These are phyloP conservation scores for Ophioninae sp. DNA, from an alignment of 2,888 invertebrate genomes.

Conservation along the genomic window DNA sequence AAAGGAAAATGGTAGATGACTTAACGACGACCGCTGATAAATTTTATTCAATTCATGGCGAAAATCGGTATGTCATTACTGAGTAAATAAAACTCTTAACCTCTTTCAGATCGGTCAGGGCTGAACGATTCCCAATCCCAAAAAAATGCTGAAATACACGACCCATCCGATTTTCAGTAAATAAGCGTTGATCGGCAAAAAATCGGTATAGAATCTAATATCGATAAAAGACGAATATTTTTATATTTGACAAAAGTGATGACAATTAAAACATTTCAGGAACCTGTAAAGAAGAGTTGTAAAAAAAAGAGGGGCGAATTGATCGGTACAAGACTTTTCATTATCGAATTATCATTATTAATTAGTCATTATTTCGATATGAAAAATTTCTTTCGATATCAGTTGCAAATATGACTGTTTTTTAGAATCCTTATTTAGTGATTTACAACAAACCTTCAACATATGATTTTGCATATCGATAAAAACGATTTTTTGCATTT, in stretches of 20 bases:
- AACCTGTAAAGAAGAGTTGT: not conserved
- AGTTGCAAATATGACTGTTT: too few species aligned
- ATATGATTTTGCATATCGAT: too few species aligned
- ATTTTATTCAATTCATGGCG: not conserved
- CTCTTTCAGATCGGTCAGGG: too few species aligned
- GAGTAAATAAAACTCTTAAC: too few species aligned
- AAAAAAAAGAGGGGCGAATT: constrained; percentile 51
- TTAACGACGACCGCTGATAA: not conserved
- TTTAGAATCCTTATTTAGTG: too few species aligned
- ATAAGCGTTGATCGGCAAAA: not conserved
- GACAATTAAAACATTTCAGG: not conserved
- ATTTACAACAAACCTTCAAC: too few species aligned
- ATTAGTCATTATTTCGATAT: too few species aligned
- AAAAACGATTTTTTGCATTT: too few species aligned
- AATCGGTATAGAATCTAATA: not conserved
- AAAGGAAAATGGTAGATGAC: not conserved
- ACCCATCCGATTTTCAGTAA: not conserved
- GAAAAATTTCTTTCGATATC: too few species aligned
- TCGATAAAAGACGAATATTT: not conserved
- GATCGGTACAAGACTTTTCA: constrained; percentile 62
- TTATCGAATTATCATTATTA: too few species aligned
- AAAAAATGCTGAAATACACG: too few species aligned
- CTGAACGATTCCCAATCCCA: too few species aligned
- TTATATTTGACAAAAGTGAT: not conserved
- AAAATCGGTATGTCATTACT: not conserved